These are phyloP conservation scores for Poecilobothrus nobilitatus DNA, from an alignment of 2,888 invertebrate species.

Conservation along the genomic window DNA sequence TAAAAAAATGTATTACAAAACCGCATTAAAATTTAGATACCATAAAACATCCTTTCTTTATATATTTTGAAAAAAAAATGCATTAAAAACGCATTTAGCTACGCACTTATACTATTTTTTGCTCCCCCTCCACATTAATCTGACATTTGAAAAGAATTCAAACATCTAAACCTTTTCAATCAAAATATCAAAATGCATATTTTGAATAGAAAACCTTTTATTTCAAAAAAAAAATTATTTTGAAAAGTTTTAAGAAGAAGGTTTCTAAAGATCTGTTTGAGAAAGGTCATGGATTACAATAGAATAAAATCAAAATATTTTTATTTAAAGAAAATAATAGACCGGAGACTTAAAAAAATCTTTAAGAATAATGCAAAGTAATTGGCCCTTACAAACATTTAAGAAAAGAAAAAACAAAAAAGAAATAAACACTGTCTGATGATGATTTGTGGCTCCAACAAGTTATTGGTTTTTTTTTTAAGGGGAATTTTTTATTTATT, in stretches of 20 bases:
- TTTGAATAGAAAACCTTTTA: neutral
- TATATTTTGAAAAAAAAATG: too few species aligned
- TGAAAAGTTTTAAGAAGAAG: neutral
- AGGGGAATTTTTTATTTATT: too few species aligned
- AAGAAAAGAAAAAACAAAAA: neutral
- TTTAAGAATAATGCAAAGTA: neutral
- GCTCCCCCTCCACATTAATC: too few species aligned
- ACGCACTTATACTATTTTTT: neutral
- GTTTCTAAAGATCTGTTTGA: too few species aligned
- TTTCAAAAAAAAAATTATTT: neutral
- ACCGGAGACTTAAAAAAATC: neutral
- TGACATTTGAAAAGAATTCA: neutral
- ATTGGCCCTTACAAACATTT: neutral
- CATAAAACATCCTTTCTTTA: conserved; percentile 10
- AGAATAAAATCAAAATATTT: neutral
- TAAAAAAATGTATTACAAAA: conserved; percentile 11
- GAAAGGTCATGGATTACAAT: neutral
- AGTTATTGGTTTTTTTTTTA: neutral
- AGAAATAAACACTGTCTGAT: neutral
- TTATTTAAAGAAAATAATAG: neutral
- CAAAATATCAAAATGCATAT: neutral
- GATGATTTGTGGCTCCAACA: neutral
- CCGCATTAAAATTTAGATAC: conserved; percentile 4
- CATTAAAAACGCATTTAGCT: neutral
- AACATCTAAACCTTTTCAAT: neutral